Conservation (phyloP, 2,797 vertebrate species). For the Enteromius argenteus region DNA sequence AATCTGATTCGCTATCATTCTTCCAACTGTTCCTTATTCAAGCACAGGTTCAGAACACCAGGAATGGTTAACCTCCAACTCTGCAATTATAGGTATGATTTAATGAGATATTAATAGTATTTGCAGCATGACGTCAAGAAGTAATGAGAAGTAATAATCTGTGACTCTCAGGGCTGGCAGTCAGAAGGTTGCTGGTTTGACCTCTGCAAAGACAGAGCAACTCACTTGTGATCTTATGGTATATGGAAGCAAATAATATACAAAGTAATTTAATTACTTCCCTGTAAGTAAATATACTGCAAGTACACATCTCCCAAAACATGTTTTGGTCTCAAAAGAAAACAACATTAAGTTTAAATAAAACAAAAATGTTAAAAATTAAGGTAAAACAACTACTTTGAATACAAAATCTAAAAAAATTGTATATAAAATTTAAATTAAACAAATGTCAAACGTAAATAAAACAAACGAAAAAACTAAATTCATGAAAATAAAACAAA, state of each 20-base stretch:
- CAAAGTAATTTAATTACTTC: background rate
- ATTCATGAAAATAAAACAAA: background rate
- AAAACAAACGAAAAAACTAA: background rate
- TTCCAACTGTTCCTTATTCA: background rate
- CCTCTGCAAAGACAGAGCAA: background rate
- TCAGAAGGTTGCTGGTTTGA: slow-evolving; percentile 6
- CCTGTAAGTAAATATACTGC: background rate
- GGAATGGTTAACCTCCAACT: background rate
- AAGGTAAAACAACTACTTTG: background rate
- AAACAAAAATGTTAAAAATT: background rate
- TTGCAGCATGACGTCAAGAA: slow-evolving; percentile 1
- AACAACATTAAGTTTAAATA: background rate
- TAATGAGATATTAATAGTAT: slow-evolving; percentile 19
- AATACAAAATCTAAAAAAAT: background rate
- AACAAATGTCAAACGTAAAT: background rate
- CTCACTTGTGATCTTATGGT: background rate
- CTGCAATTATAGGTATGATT: slow-evolving; percentile 6
- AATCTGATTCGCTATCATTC: slow-evolving; percentile 1
- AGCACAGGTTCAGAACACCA: background rate
- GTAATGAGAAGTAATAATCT: background rate
- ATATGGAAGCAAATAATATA: background rate
- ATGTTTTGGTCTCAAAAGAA: background rate
- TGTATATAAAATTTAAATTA: too few species aligned
- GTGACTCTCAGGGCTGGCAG: background rate
- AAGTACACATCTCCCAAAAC: background rate